Percentiles rank a stretch among this genome's conserved stretches.
phyloP scores from a whole-genome alignment of 2,113 vertebrate species.

The Cervus canadensis region DNA sequence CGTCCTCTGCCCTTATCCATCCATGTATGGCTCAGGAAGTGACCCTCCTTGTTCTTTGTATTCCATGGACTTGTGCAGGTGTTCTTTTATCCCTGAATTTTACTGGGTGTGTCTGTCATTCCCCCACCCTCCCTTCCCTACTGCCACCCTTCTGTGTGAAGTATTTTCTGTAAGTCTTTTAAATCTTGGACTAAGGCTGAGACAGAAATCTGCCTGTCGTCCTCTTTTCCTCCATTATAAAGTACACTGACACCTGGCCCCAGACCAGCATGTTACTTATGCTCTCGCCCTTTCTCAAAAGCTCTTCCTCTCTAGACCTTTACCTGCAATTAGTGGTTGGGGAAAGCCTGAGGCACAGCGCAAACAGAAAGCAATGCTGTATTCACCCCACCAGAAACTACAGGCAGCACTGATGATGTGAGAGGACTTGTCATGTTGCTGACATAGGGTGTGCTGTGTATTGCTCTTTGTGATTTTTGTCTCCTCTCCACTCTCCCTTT shows the following conservation, averaged over 20 bases:
- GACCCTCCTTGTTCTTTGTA: background rate
- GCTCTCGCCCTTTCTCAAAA: conserved; percentile 49
- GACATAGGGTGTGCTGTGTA: background rate
- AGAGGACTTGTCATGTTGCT: background rate
- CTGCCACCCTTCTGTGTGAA: conserved; percentile 38
- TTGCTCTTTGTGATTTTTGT: background rate
- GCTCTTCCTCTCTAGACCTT: conserved; percentile 52
- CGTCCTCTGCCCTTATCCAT: background rate
- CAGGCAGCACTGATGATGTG: background rate
- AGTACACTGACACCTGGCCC: conserved; percentile 53
- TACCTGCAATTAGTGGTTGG: background rate
- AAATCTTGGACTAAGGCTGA: conserved; percentile 61
- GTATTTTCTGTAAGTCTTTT: conserved; percentile 66
- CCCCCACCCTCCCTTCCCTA: background rate
- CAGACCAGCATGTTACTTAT: conserved; percentile 8
- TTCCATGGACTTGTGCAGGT: background rate
- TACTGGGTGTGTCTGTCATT: conserved; percentile 47
- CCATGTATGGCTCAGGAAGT: background rate
- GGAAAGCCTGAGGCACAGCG: conserved; percentile 34
- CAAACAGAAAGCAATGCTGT: conserved; percentile 5
- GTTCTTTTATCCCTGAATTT: conserved; percentile 25
- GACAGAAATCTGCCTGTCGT: conserved; percentile 57
- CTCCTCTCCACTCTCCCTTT: background rate
- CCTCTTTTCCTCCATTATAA: conserved; percentile 53
- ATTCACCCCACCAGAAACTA: background rate